These are phyloP conservation scores for Helicoverpa zea DNA, from an alignment of 1,140 invertebrate species.

Conservation along the genomic window DNA sequence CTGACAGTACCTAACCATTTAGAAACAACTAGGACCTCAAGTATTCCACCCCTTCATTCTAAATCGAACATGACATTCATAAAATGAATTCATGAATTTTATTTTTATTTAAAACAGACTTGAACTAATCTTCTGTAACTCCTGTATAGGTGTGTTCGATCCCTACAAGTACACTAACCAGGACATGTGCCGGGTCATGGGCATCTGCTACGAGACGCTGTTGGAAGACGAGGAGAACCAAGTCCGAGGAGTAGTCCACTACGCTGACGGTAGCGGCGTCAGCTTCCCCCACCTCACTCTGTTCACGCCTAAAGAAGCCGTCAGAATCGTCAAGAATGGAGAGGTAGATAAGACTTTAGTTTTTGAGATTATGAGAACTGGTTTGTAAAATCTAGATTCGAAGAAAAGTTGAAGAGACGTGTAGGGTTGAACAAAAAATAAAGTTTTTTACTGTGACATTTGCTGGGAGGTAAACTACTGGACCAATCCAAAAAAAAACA, in stretches of 20 bases:
- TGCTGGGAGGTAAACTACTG: no score
- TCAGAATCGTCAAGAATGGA: conserved; percentile 93
- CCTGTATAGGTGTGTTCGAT: conserved; percentile 91
- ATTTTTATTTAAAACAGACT: not conserved
- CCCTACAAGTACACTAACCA: conserved; percentile 92
- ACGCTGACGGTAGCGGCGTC: conserved; percentile 91
- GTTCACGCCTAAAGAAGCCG: conserved; percentile 92
- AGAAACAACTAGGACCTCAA: no score
- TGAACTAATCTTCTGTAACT: not conserved
- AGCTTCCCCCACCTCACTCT: conserved; percentile 92
- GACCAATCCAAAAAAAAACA: no score
- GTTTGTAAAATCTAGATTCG: no score
- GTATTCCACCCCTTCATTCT: no score
- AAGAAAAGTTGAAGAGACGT: no score
- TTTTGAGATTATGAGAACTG: no score
- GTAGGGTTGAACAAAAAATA: no score
- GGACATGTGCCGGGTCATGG: conserved; percentile 93
- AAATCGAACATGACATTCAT: no score
- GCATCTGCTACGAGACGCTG: conserved; percentile 92
- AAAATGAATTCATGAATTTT: no score
- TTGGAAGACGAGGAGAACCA: conserved; percentile 95
- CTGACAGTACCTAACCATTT: no score
- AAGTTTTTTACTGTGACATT: no score
- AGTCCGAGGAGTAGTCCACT: conserved; percentile 91
- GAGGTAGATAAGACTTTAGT: conserved; percentile 86